Evolutionary conservation across 1,140 invertebrate species (phyloP).

Genomic region (Stegodyphus dumicola): DNA sequence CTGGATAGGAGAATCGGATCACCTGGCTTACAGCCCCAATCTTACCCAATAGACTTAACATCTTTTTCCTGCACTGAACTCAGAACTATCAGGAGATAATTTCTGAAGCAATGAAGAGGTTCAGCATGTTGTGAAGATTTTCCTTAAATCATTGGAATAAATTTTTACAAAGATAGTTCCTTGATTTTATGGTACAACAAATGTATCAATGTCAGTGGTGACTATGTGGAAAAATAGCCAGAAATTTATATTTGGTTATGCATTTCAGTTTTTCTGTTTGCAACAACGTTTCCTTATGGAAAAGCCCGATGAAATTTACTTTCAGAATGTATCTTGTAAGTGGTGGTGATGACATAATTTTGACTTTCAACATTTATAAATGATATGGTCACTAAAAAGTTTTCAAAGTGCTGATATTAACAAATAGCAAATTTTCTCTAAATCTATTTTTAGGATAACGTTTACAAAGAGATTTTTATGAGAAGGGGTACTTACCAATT

Average conservation of each 20-base stretch:
- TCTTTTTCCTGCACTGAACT: not conserved
- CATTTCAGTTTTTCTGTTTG: not conserved
- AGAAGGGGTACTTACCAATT: slow-evolving; percentile 74
- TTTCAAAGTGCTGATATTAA: no score
- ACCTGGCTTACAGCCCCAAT: not conserved
- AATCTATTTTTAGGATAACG: no score
- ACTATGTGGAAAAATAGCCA: not conserved
- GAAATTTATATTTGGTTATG: not conserved
- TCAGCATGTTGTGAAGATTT: not conserved
- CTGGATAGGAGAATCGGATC: not conserved
- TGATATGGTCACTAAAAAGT: no score
- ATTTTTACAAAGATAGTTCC: not conserved
- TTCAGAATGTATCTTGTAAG: not conserved
- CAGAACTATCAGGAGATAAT: not conserved
- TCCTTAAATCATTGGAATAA: not conserved
- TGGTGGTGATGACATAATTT: no score
- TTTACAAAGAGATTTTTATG: no score
- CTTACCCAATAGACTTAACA: not conserved
- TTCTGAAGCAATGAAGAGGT: not conserved
- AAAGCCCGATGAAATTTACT: not conserved
- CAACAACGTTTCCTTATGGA: not conserved
- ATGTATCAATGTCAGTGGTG: not conserved
- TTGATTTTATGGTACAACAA: not conserved
- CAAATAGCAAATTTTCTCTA: no score
- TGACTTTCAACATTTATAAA: no score